Base-by-base conservation (phyloP, 2,797 vertebrate species). In the Gambusia yucatana region DNA sequence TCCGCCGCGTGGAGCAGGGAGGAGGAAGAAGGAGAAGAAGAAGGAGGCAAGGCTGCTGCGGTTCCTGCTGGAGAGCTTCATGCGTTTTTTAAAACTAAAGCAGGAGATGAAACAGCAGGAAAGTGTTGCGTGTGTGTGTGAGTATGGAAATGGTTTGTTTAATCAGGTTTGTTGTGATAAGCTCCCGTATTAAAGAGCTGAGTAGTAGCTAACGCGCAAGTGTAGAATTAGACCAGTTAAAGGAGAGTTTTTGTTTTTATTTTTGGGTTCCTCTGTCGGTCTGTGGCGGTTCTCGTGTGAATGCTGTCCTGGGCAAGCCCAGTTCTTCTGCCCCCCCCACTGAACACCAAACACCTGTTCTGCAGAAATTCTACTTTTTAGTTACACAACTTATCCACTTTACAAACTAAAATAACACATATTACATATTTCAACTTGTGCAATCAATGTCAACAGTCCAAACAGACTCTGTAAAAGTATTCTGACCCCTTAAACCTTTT, bases 1-100 rank as follows among this genome's bases (percentile, higher is more conserved):
- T 95, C 92, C 93, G 76, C 77, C 90, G 93, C 91, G 48, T 90
- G 89, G 91, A 88, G 92, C 91, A 92, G 84, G 3, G 47, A 48
- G 5, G 47, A 88, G 81, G 86, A 87, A 69, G 47, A 48, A 6
- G 47, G 11, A 44, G 9, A 43, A 44, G 43, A 48, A 20, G 47
- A 17, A 50, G 48, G 86, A 81, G 87, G 80, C 76, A 87, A 72
- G 20, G 14, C 47, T 25, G 86, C 89, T 90, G 88, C 14, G 5
- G 74, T 72, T 72, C 69, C 48, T 43, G 30, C 46, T 8, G 77
- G 72, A 63, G 25, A 9, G 20, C 79, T 75, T 63, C 48, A 50
- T 44, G n/a, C 14, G 48, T 50, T 50, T 14, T 48, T 8, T 8
- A 20, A 3, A 48, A 28, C 36, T 39, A 43, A 7, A n/a, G 39